Base-by-base conservation (phyloP, 1,140 invertebrate species). In the Calephelis nemesis region DNA sequence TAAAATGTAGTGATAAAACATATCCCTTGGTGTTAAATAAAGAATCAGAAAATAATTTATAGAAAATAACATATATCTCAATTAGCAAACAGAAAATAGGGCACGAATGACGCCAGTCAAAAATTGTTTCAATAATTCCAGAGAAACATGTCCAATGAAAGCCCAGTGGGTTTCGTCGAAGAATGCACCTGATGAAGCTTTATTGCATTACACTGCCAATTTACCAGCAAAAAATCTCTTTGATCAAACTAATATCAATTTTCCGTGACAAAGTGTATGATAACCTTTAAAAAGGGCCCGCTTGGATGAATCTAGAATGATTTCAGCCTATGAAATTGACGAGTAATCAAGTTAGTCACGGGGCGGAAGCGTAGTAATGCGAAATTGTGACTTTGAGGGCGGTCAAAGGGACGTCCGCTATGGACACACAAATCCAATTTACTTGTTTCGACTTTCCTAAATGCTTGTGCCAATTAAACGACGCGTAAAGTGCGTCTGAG, bases 381-480 rank as follows among this genome's bases (percentile, higher is more conserved):
- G 74, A 79, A 81, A 82, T 79, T 83, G 76, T 83, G 77, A 85
- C 79, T 80, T 74, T 74, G 76, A 74, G 76, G 70, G 68, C 75
- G 78, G 81, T 87, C 87, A 87, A 86, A 86, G 82, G 81, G 71
- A 69, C 62, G 47, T 69, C 63, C 67, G 71, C 71, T 74, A 73
- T 79, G 75, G 76, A 78, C 74, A 76, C 72, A 73, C 71, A 82
- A 89, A 89, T 86, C 81, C 79, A 88, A 88, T 87, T 88, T 84
- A 81, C 74, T 73, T 83, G 80, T 87, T 87, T 82, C 83, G 79
- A 88, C 84, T 88, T 85, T 81, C 75, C 75, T 85, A 82, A 83
- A 84, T 81, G 85, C 80, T 82, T 76, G 75, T 74, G 75, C 71
- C 85, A 88, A 88, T 88, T 88, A 88, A 88, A 76, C 81, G 79